Percentiles rank a stretch among this genome's conserved stretches.
Evolutionary conservation across 2,797 vertebrate species (phyloP).

Genomic region (Mus spretus): DNA sequence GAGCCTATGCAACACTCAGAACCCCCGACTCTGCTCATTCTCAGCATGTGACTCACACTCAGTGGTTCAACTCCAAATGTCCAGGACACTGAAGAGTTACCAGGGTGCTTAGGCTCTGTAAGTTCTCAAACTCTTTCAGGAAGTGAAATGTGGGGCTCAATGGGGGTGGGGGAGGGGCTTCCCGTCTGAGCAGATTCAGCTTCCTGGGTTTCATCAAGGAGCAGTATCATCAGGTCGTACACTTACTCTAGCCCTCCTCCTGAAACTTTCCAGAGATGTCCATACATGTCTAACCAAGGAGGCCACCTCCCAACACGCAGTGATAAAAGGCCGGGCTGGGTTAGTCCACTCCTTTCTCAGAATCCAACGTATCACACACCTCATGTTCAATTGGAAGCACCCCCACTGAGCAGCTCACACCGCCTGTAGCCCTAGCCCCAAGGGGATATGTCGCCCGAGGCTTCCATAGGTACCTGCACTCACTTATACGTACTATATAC

Average conservation of each 20-base stretch:
- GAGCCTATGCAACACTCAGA: not conserved
- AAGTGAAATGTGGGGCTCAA: not conserved
- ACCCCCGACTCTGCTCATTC: not conserved
- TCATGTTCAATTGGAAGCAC: not conserved
- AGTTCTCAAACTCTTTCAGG: not conserved
- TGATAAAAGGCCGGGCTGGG: not conserved
- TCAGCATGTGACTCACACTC: not conserved
- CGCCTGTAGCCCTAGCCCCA: not conserved
- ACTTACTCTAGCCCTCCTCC: not conserved
- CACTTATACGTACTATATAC: not conserved
- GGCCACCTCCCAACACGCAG: not conserved
- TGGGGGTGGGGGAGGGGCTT: no score
- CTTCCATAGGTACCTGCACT: not conserved
- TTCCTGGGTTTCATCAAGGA: not conserved
- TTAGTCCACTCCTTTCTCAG: not conserved
- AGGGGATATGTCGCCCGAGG: not conserved
- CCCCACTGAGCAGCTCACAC: not conserved
- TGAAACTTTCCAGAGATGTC: not conserved
- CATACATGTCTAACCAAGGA: not conserved
- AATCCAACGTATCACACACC: not conserved
- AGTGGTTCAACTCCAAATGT: no score
- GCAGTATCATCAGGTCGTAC: not conserved
- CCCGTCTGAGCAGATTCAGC: not conserved
- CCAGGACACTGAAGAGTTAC: not conserved
- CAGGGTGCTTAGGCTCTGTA: not conserved